Percentiles rank a stretch among this genome's conserved stretches.
phyloP scores from a whole-genome alignment of 2,113 vertebrate genomes.

The Syngnathoides biaculeatus region DNA sequence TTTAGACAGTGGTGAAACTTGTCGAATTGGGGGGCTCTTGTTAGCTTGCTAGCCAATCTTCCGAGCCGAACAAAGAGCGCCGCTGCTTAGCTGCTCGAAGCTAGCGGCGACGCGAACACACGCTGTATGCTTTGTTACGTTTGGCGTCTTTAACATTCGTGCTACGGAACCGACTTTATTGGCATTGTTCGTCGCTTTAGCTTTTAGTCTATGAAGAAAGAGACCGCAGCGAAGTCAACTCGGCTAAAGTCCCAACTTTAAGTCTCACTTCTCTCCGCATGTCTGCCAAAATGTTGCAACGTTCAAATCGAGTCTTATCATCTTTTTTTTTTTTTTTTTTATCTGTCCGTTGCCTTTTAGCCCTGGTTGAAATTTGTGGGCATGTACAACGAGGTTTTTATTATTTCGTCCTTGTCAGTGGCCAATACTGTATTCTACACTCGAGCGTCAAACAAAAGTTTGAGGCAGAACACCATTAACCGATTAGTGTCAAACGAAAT shows the following conservation, averaged over 20 bases:
- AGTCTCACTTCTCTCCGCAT: background rate
- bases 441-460: background rate
- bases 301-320: background rate
- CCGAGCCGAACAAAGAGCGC: conserved; percentile 57
- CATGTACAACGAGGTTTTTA: background rate
- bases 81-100: conserved; percentile 38
- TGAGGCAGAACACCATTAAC: background rate
- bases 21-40: conserved; percentile 21
- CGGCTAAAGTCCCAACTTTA: background rate
- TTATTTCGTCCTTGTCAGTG: background rate
- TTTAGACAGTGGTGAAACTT: background rate
- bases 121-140: background rate
- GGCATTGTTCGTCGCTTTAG: background rate
- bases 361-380: background rate
- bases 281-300: background rate
- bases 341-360: background rate
- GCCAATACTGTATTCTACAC: background rate
- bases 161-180: background rate
- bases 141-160: background rate
- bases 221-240: background rate
- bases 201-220: background rate
- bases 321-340: background rate
- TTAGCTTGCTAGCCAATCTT: conserved; percentile 30
- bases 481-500: background rate
- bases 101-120: conserved; percentile 28